These are phyloP conservation scores for Dermatemys mawii DNA, from an alignment of 2,113 vertebrate species.

Conservation along the genomic window DNA sequence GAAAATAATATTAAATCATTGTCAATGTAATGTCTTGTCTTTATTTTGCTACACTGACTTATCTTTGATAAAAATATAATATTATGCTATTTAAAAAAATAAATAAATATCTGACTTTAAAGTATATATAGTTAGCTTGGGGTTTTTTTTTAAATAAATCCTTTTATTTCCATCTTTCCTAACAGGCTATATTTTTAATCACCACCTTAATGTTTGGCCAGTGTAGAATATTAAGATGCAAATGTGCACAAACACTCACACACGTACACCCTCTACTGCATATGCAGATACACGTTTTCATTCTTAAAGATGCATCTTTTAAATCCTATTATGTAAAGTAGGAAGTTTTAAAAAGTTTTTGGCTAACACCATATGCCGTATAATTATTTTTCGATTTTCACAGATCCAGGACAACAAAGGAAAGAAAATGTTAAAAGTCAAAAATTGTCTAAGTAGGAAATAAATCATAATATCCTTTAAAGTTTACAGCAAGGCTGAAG, in stretches of 20 bases:
- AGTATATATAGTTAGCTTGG: background rate
- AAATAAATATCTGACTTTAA: background rate
- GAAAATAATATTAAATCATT: background rate
- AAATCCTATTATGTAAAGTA: background rate
- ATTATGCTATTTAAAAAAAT: background rate
- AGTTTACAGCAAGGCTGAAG: slow-evolving; percentile 8
- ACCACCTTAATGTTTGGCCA: background rate
- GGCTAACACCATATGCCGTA: background rate
- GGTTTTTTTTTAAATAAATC: background rate
- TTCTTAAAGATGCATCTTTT: background rate
- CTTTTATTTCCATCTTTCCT: background rate
- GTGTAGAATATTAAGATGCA: background rate
- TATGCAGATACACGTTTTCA: background rate
- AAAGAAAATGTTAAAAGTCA: background rate
- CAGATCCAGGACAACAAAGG: background rate
- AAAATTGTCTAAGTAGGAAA: background rate
- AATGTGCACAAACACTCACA: background rate
- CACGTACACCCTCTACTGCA: background rate
- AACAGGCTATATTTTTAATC: background rate
- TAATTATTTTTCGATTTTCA: slow-evolving; percentile 26
- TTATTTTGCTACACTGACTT: background rate
- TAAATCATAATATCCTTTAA: slow-evolving; percentile 12
- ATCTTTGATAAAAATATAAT: background rate
- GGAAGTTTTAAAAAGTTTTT: background rate
- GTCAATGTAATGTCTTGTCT: background rate